Percentiles rank a stretch among this genome's conserved stretches.
Conservation (phyloP, 92 coral and sea anemone genomes). For the Zoanthus sociatus region DNA sequence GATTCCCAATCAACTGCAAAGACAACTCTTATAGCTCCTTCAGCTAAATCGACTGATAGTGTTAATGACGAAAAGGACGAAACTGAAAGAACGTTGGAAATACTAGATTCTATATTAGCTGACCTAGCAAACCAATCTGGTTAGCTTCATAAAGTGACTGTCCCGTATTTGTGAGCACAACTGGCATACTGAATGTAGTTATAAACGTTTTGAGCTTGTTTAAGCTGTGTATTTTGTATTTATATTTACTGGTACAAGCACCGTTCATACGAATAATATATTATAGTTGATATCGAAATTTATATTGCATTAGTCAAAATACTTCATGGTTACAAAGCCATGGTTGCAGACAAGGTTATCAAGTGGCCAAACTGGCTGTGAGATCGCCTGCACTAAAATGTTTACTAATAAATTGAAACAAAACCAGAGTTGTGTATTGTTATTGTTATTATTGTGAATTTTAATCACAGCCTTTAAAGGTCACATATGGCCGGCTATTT, state of each 20-base stretch:
- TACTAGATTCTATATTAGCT: conserved; percentile 43
- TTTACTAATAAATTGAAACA: background rate
- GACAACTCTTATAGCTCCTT: background rate
- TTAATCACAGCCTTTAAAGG: no score
- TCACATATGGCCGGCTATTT: no score
- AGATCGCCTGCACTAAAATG: background rate
- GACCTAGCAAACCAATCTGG: conserved; percentile 41
- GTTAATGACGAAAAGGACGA: conserved; percentile 9
- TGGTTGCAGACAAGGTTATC: background rate
- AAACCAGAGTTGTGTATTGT: background rate
- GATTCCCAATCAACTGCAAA: background rate
- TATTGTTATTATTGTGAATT: background rate
- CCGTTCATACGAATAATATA: background rate
- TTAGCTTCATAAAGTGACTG: background rate
- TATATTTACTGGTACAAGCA: background rate
- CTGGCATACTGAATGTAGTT: background rate
- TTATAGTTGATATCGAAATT: background rate
- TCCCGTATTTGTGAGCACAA: no score
- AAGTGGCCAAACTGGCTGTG: background rate
- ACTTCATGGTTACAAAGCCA: background rate
- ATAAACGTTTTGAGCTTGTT: background rate
- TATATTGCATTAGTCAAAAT: background rate
- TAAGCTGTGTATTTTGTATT: background rate
- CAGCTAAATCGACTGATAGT: conserved; percentile 6
- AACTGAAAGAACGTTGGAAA: conserved; percentile 51